Base-by-base conservation (phyloP, 2,797 vertebrate species). In the Amblyopsis hoosieri region DNA sequence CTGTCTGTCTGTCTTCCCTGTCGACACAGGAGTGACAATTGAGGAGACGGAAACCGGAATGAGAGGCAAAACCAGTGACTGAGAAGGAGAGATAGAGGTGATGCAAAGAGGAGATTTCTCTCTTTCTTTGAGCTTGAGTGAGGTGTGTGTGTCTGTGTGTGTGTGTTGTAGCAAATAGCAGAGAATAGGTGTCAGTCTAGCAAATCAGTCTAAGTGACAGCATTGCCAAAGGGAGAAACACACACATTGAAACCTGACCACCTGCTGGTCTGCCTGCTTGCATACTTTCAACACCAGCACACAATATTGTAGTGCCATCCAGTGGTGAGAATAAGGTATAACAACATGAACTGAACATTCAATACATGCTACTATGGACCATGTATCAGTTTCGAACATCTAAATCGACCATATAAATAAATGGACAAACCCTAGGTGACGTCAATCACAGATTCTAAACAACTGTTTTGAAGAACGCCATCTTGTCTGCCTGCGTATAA, bases 241-340 rank as follows among this genome's bases (percentile, higher is more conserved):
- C 53, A 33, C 29, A 33, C 53, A 54, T 7, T 3, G 5, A 15
- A 10, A 53, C 46, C 11, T 48, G 46, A 37, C 33, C 33, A 37
- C 33, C 33, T 37, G 33, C 33, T 5, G 33, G 33, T 37, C 4
- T 4, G 7, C 7, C 7, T 7, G 33, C 4, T 37, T 37, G 7
- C 5, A 23, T 23, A 3, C 19, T 23, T 23, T 23, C 2, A 23
- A 23, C 33, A 37, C 4, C 12, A 31, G 59, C 46, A 13, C 0
- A 17, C 64, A 77, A 74, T 85, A 52, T 63, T 66, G 78, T 64
- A 89, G n/a, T 76, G 2, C 90, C 90, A 87, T 85, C 91, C 92
- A 87, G 64, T 80, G 87, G 79, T 19, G 0, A 1, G 4, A 13
- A 2, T 9, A 1, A 8, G 4, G 50, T 50, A 81, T 52, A 29